Evolutionary conservation across 2,888 invertebrate species (phyloP), one percentile per base, ranked within the genome.

Genomic region (Tetranychus piercei): DNA sequence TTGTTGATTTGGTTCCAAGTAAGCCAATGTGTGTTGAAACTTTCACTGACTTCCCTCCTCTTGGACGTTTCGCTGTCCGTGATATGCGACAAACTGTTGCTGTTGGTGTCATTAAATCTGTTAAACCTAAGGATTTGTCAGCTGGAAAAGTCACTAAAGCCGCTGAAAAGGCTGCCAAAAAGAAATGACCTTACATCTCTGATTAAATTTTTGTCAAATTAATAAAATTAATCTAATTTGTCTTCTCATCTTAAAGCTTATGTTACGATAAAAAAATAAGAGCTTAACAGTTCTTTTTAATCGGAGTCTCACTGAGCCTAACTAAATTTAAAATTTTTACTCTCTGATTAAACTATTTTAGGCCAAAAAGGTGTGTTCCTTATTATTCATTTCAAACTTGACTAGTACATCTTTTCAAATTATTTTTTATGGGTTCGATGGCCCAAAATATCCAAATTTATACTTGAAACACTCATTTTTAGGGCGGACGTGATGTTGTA

Each of bases 41-140:
- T 80, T 99, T 97, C 89, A 89, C 90, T 82, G 94, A 95, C 85
- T 97, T 94, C 86, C 93, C 97, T 81, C 97, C 97, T 76, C 87
- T 97, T 81, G 93, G 86, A 78, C 91, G 97, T 82, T 99, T 99
- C 84, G 96, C 97, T 80, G 97, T 99, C 76, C 92, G 97, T 83
- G 97, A 99, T 86, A 97, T 97, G 97, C 90, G 94, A 83, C 96
- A 96, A 85, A 97, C 97, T 11, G 96, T 97, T 77, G 97, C 97
- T 80, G 95, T 96, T 78, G 95, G 96, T 81, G 95, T 96, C 81
- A 95, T 96, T 83, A 86, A 86, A 81, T 80, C 81, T 74, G 84
- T 81, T 34, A 79, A 79, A 72, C 92, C 93, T 88, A 92, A 93
- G 86, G 96, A 95, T 81, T 86, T 87, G 78, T 83, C 87, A 77